These are phyloP conservation scores for Plusia festucae DNA, from an alignment of 2,888 invertebrate genomes.

Conservation along the genomic window DNA sequence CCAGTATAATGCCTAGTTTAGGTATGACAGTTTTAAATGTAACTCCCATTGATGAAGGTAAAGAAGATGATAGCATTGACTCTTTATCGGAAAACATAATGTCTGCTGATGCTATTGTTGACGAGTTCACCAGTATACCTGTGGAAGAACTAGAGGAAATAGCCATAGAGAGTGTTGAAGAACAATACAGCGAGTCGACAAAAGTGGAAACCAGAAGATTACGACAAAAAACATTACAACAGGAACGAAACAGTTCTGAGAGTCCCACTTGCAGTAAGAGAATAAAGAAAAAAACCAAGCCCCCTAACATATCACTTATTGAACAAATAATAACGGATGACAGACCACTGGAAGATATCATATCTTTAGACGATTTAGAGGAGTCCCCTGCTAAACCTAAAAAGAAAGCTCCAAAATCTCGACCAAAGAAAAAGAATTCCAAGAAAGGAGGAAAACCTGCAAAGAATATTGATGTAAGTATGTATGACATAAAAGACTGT, in stretches of 20 bases:
- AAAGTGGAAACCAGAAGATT: slow-evolving; percentile 60
- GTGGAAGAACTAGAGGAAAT: slow-evolving; percentile 83
- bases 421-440: slow-evolving; percentile 46
- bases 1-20: slow-evolving; percentile 73
- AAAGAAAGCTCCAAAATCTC: slow-evolving; percentile 61
- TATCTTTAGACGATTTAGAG: slow-evolving; percentile 81
- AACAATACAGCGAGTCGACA: slow-evolving; percentile 50
- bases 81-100: slow-evolving; percentile 45
- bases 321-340: slow-evolving; percentile 84
- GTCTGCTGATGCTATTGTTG: slow-evolving; percentile 75
- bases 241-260: slow-evolving; percentile 64
- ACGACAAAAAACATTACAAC: slow-evolving; percentile 62
- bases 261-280: slow-evolving; percentile 69
- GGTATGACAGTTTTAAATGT: slow-evolving; percentile 84
- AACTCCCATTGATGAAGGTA: slow-evolving; percentile 59
- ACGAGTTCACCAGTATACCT: slow-evolving; percentile 81
- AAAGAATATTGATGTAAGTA: slow-evolving; percentile 36
- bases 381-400: slow-evolving; percentile 61
- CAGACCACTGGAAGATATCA: slow-evolving; percentile 82
- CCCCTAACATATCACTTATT: slow-evolving; percentile 82
- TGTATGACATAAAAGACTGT: slow-evolving; percentile 72
- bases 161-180: slow-evolving; percentile 73
- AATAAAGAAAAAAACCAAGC: slow-evolving; percentile 66
- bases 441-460: slow-evolving; percentile 53
- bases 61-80: slow-evolving; percentile 30